A percentile compares a stretch with the other conserved stretches of the same genome.
phyloP scores from a whole-genome alignment of 2,797 vertebrate genomes.

The Hirundo rustica region DNA sequence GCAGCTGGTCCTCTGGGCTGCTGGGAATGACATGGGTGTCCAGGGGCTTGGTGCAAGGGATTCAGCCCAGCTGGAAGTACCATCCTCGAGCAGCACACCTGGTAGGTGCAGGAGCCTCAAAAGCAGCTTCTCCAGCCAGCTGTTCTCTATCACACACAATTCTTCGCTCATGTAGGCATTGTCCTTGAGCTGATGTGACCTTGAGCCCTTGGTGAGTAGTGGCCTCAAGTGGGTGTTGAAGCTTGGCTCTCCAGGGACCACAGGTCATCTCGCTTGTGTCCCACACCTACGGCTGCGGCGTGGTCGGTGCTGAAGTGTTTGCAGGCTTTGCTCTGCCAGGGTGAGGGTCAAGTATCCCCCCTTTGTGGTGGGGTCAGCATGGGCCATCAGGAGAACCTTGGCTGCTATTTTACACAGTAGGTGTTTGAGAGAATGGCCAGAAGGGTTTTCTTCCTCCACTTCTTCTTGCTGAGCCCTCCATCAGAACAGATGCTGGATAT shows the following conservation, averaged over 20 bases:
- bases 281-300: background rate
- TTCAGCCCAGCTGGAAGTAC: background rate
- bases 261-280: background rate
- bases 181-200: background rate
- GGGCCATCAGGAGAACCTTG: background rate
- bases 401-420: background rate
- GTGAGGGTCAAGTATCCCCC: background rate
- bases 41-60: background rate
- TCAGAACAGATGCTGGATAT: background rate
- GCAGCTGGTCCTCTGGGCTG: background rate
- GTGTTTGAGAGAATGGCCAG: background rate
- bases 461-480: background rate
- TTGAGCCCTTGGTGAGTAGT: background rate
- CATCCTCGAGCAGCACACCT: background rate
- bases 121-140: background rate
- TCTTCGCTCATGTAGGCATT: background rate
- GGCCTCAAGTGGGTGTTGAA: constrained; percentile 17
- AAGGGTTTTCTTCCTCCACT: background rate
- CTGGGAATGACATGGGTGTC: background rate
- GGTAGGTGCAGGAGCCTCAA: background rate
- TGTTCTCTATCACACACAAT: background rate
- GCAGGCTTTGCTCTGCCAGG: background rate
- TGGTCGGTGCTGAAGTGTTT: background rate
- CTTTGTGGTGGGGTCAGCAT: background rate
- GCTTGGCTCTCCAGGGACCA: background rate